Evolutionary conservation across 1,140 invertebrate genomes (phyloP).

Genomic region (Calephelis virginiensis): DNA sequence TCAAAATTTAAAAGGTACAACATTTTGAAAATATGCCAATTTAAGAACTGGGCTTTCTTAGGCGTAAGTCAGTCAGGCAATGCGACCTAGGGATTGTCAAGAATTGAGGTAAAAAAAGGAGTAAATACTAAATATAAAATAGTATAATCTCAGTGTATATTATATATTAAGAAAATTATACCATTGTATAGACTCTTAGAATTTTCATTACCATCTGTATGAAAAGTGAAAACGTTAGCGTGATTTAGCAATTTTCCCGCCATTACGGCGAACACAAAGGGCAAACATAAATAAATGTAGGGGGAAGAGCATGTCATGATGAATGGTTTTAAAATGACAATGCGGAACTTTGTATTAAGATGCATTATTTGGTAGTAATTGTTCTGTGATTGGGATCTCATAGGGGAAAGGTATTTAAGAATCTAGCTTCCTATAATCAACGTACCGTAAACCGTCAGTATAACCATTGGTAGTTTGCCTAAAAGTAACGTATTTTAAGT

Average conservation of each 20-base stretch:
- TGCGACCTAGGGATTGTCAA: too few relatives aligned
- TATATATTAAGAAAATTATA: background rate
- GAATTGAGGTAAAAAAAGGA: too few relatives aligned
- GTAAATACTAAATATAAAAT: too few relatives aligned
- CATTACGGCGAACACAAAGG: constrained; percentile 30
- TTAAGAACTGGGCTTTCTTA: too few relatives aligned
- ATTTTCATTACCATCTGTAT: constrained; percentile 29
- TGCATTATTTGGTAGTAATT: background rate
- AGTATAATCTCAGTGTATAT: too few relatives aligned
- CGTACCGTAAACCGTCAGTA: too few relatives aligned
- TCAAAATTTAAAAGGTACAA: too few relatives aligned
- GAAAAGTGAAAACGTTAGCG: constrained; percentile 24
- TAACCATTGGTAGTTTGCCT: too few relatives aligned
- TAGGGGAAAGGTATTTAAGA: background rate
- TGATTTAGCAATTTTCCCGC: constrained; percentile 29
- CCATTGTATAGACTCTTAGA: constrained; percentile 20
- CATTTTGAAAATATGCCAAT: too few relatives aligned
- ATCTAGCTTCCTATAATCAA: too few relatives aligned
- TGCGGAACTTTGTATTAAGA: constrained; percentile 21
- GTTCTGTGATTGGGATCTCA: background rate
- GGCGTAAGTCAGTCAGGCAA: too few relatives aligned
- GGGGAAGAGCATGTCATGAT: constrained; percentile 29
- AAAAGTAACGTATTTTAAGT: too few relatives aligned
- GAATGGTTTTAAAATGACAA: constrained; percentile 34
- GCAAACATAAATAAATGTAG: constrained; percentile 33